Evolutionary conservation across 2,888 invertebrate genomes (phyloP), one percentile per base, ranked within the genome.

Genomic region (Lasius fuliginosus): DNA sequence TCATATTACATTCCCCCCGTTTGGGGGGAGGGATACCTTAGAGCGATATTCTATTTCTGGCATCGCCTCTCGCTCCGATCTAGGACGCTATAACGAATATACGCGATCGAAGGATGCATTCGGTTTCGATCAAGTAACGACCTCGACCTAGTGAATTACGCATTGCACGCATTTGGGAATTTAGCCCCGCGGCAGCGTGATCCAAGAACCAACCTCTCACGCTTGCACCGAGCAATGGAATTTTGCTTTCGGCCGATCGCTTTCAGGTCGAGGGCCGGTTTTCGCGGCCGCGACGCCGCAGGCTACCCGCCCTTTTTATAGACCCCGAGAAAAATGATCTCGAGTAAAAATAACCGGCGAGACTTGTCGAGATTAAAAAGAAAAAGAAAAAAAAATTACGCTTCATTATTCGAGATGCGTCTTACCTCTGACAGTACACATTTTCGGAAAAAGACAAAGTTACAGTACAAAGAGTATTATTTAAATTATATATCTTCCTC

Each of bases 81-180:
- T n/a, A 30, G 6, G 36, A 15, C 33, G 33, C 12, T 30, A n/a
- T 30, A 60, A 27, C 18, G 73, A 71, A 33, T 65, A 30, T 18
- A 60, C 33, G n/a, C 46, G 33, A 65, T 60, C 9, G 73, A 36
- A 60, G 53, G 64, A 46, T 62, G 62, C 65, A 46, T 49, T 23
- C 40, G 36, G 71, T 81, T 81, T 88, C 75, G 87, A 90, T 89
- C 75, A 71, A 83, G 85, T 81, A 82, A 71, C 86, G 89, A 71
- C 90, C 89, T 90, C 90, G 90, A 90, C 90, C 90, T 82, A 87
- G 84, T 87, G 85, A 90, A 85, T 87, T 83, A 82, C 65, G 81
- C 53, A 68, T 69, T 85, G 85, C 88, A 53, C n/a, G 6, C 8
- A 82, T 77, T 83, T 67, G 82, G 83, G 62, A 76, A 73, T 79